Base-by-base conservation (phyloP, 2,797 vertebrate species). In the Coranthus polyacanthus region DNA sequence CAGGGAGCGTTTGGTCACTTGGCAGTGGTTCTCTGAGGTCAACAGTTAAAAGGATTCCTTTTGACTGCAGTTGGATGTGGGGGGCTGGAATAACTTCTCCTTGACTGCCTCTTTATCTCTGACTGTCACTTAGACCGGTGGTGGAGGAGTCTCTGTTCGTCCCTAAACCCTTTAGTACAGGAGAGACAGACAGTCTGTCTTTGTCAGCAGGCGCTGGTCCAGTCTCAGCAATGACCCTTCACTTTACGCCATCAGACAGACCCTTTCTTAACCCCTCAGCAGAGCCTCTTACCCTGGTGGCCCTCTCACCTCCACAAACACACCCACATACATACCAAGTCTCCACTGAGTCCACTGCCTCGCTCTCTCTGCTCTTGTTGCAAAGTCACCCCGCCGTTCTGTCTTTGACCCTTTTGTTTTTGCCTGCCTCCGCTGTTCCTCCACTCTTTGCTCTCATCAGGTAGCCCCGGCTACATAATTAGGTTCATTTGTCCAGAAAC, bases 111-210 rank as follows among this genome's bases (percentile, higher is more conserved):
- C 39, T 68, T 61, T 69, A 71, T 80, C 81, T 68, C 66, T 62
- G 71, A 68, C 68, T 36, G 43, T 29, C 18, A 66, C 84, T 86
- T 82, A 83, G 75, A 83, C 84, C 32, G 29, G 78, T 70, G 79
- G 76, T 68, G 72, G 69, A 75, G 78, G 78, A 74, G n/a, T 71
- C 72, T 71, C 72, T 39, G 60, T 38, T 53, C 79, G 73, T 84
- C 81, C 74, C 69, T 81, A 67, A 87, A 85, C 71, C 83, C 81
- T 71, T 80, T 59, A 78, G 83, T 55, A 68, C 70, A 76, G 67
- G 15, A 75, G 86, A 92, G 85, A 85, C 89, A 91, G 89, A 78
- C 89, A 76, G 90, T 86, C 87, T 92, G 91, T 88, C 88, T 92
- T 73, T 79, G 72, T 81, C 83, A 81, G 73, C 67, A 62, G 66